Conservation (phyloP, 2,113 vertebrate genomes). For the Brachyhypopomus occidentalis region DNA sequence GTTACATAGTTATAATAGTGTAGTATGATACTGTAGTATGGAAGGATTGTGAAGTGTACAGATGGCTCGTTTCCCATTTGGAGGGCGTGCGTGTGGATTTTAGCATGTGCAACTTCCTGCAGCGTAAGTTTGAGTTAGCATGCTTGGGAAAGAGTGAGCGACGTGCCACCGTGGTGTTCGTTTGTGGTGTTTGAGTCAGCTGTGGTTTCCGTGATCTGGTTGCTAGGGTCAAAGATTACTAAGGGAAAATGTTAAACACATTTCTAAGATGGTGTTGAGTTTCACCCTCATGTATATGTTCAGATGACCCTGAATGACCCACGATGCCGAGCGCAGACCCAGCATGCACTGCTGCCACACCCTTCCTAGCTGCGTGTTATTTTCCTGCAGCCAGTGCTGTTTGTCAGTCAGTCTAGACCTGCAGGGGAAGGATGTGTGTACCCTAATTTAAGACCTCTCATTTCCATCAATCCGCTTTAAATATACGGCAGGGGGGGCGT, state of each 20-base stretch:
- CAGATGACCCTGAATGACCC: conserved; percentile 25
- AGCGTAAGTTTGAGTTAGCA: background rate
- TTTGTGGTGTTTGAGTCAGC: conserved; percentile 8
- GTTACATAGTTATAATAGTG: too few species aligned
- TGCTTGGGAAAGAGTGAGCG: conserved; percentile 32
- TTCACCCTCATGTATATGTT: conserved; percentile 36
- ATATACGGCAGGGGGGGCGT: background rate
- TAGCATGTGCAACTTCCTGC: background rate
- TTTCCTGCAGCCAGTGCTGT: background rate
- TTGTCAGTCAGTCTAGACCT: background rate
- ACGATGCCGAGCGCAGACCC: background rate
- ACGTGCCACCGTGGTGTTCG: conserved; percentile 11
- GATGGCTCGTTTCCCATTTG: background rate
- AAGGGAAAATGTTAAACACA: conserved; percentile 33
- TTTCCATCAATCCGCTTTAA: background rate
- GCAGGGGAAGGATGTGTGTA: background rate
- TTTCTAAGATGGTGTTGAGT: conserved; percentile 12
- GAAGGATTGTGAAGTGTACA: background rate
- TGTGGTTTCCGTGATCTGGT: background rate
- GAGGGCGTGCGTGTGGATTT: background rate
- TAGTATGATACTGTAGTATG: background rate
- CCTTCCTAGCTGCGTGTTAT: background rate
- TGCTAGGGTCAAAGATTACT: conserved; percentile 45
- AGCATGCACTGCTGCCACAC: background rate
- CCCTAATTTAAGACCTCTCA: background rate